Base-by-base conservation (phyloP, 2,888 invertebrate genomes). In the Marronus borbonicus region DNA sequence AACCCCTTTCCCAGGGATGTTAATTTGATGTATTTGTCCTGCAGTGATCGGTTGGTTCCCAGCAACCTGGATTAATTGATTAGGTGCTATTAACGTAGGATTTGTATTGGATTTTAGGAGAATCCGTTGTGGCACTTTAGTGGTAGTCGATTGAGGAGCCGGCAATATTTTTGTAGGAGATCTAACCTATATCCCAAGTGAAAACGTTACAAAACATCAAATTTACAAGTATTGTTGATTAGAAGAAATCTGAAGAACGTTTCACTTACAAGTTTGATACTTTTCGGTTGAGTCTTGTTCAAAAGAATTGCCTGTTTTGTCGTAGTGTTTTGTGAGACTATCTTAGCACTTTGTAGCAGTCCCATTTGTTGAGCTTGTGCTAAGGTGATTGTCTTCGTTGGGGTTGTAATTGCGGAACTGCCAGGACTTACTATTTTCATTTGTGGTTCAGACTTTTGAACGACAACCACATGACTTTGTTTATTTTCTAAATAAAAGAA, bases 81-180 rank as follows among this genome's bases (percentile, higher is more conserved):
- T 86, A 44, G 87, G 83, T 31, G 87, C 85, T 70, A 88, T 81
- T 79, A 92, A 90, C 5, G 91, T 89, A 28, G 83, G 81, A 62
- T 85, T 84, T 10, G 84, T 76, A 49, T 85, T 89, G 84, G 90
- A 90, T 82, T 91, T 89, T 76, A 92, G 90, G 78, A 91, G 89
- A 62, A 92, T 90, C 85, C 91, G 90, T 80, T 91, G 92, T 0
- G 89, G 87, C 79, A 86, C 89, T 80, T 87, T 88, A 10, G 79
- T 82, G 31, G 82, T 79, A 12, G 80, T 80, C 83, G 87, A 86
- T 72, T 89, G 88, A 20, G 93, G 91, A 5, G 93, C 92, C 12
- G 94, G 93, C 80, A 94, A 88, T 81, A 95, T 92, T 88, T 93
- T 94, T 44, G 94, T 90, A 0, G 94, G 93, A 14, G 94, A 92